A percentile compares a stretch with the other conserved stretches of the same genome.
Conservation (phyloP, 2,113 vertebrate genomes). For the Hyperopisus bebe region DNA sequence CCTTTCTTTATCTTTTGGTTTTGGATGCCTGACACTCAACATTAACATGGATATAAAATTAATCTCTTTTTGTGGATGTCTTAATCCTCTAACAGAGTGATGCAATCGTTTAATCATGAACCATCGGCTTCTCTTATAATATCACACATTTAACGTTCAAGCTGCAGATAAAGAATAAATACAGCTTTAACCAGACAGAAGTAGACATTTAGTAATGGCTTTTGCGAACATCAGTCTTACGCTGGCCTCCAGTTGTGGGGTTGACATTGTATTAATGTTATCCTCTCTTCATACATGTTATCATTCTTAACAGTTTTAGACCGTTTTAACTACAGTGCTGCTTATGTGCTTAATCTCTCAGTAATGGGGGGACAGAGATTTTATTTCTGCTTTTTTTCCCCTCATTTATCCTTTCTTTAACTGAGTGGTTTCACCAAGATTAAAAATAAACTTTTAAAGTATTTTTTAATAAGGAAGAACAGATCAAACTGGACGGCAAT, state of each 20-base stretch:
- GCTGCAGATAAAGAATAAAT: slow-evolving; percentile 64
- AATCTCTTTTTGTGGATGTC: slow-evolving; percentile 64
- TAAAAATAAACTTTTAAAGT: slow-evolving; percentile 7
- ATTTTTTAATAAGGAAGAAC: background rate
- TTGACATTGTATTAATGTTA: slow-evolving; percentile 62
- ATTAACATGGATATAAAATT: slow-evolving; percentile 62
- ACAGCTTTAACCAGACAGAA: slow-evolving; percentile 56
- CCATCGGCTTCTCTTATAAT: slow-evolving; percentile 41
- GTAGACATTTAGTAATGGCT: slow-evolving; percentile 47
- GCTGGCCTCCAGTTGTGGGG: slow-evolving; percentile 56
- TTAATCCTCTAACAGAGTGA: slow-evolving; percentile 62
- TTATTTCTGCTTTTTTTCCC: slow-evolving; percentile 20
- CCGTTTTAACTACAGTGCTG: slow-evolving; percentile 52
- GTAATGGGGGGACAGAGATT: slow-evolving; percentile 53
- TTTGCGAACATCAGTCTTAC: slow-evolving; percentile 57
- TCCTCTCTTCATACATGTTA: slow-evolving; percentile 59
- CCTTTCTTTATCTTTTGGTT: slow-evolving; percentile 26
- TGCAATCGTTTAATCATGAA: slow-evolving; percentile 68
- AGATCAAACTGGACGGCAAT: background rate
- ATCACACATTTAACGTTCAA: slow-evolving; percentile 55
- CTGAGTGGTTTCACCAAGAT: slow-evolving; percentile 16
- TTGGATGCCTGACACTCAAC: slow-evolving; percentile 63
- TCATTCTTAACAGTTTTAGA: slow-evolving; percentile 60
- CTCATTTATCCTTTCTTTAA: slow-evolving; percentile 18
- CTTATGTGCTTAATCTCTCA: slow-evolving; percentile 59